phyloP scores from a whole-genome alignment of 92 coral and sea anemone genomes.

The Plumapathes pennacea region DNA sequence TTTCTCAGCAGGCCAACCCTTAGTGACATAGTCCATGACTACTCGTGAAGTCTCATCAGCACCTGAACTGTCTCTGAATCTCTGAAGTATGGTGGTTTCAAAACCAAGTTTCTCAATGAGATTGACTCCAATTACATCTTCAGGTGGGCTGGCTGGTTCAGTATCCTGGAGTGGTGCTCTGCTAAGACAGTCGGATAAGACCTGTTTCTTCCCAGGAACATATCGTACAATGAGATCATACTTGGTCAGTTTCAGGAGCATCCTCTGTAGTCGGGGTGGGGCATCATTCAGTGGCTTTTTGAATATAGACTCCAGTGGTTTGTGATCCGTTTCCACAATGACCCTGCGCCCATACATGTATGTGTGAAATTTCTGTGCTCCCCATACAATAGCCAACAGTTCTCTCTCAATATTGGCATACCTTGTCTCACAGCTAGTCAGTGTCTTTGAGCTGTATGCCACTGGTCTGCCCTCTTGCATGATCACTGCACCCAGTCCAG shows the following conservation, averaged over 20 bases:
- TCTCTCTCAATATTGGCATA: constrained; percentile 47
- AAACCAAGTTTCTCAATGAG: constrained; percentile 17
- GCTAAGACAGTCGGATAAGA: constrained; percentile 47
- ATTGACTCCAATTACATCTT: constrained; percentile 27
- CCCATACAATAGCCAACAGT: constrained; percentile 31
- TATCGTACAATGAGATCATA: constrained; percentile 36
- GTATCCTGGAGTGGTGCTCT: constrained; percentile 40
- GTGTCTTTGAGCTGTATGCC: constrained; percentile 39
- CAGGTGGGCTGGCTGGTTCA: constrained; percentile 11
- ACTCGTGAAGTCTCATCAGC: constrained; percentile 11
- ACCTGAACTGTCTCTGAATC: constrained; percentile 11
- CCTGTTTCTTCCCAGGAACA: constrained; percentile 33
- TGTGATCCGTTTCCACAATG: constrained; percentile 41
- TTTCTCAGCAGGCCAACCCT: constrained; percentile 31
- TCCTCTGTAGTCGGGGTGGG: constrained; percentile 53
- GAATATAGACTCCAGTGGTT: constrained; percentile 36
- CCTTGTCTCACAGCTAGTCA: constrained; percentile 14
- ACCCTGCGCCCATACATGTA: constrained; percentile 40
- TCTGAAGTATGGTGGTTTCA: constrained; percentile 11
- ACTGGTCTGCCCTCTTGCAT: constrained; percentile 45
- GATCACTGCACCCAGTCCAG: constrained; percentile 50
- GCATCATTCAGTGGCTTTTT: constrained; percentile 44
- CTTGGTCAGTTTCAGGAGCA: constrained; percentile 49
- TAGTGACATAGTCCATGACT: constrained; percentile 27
- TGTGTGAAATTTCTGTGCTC: constrained; percentile 44